phyloP scores from a whole-genome alignment of 2,113 vertebrate species.

The Thalassarche chlororhynchos region DNA sequence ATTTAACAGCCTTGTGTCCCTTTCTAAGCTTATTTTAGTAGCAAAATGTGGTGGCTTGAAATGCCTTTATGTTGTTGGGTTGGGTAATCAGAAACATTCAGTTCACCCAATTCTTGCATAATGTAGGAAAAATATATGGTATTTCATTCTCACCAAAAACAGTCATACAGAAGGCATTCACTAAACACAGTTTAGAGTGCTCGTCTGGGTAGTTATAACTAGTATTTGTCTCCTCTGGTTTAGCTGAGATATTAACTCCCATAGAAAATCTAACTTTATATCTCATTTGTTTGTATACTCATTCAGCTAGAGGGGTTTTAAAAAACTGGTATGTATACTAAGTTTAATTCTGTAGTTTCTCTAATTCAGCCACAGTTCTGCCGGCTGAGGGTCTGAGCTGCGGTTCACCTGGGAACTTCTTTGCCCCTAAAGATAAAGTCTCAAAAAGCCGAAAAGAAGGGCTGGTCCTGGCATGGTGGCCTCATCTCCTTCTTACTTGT shows the following conservation, averaged over 20 bases:
- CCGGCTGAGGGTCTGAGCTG: neutral
- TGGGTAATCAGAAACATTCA: neutral
- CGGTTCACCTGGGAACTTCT: neutral
- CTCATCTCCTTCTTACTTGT: neutral
- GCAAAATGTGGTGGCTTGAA: neutral
- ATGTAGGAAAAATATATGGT: neutral
- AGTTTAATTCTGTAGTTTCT: neutral
- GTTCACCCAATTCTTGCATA: neutral
- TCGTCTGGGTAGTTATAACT: neutral
- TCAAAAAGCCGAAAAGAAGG: neutral
- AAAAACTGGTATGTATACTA: neutral
- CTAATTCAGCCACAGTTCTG: neutral
- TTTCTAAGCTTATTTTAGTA: neutral
- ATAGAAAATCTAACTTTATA: neutral
- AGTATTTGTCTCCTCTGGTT: neutral
- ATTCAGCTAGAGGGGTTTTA: neutral
- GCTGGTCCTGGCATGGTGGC: accelerated
- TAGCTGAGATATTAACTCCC: neutral
- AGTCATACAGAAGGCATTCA: neutral
- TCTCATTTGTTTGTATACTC: neutral
- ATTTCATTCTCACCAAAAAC: neutral
- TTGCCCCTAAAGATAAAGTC: neutral
- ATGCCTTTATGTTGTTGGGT: neutral
- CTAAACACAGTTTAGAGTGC: neutral
- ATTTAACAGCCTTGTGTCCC: neutral